Evolutionary conservation across 2,113 vertebrate genomes (phyloP), one percentile per base, ranked within the genome.

Genomic region (Holacanthus passer): DNA sequence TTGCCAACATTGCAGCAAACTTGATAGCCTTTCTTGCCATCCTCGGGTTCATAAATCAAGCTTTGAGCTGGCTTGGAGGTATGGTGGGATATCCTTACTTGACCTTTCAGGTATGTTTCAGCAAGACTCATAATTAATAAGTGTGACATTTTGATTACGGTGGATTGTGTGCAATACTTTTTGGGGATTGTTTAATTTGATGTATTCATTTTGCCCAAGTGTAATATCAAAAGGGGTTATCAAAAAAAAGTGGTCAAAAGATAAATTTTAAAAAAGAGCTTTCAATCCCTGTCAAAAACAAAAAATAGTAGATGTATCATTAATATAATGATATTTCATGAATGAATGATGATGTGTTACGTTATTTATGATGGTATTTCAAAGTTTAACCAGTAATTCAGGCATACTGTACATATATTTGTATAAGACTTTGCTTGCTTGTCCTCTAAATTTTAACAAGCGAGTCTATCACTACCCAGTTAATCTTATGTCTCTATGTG

Each of bases 11-110:
- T 0, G 96, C 95, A 0, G 97, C 95, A 80, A 99, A 97, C 85
- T 88, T 99, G 71, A 97, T 99, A 0, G 97, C 97, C 7, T 99
- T 99, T 87, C 91, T 99, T 64, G 96, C 98, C 0, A 93, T 98
- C 63, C 93, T 98, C 32, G 96, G 82, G 24, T 99, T 99, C 78
- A 93, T 98, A 83, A 99, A 99, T 0, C 65, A 95, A 17, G 88
- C 95, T 13, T 87, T 99, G 39, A 90, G 84, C 52, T 99, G 98
- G 98, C 50, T 98, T 0, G 98, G 98, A 8, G 85, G 91, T 7
- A 95, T 99, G 97, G 97, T 99, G 55, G 94, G 96, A 79, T 89
- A 97, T 10, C 89, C 96, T 27, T 56, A 56, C 0, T 86, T 99
- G 83, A 96, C 95, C 56, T 98, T 99, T 94, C 93, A 99, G 97